phyloP scores from a whole-genome alignment of 2,113 vertebrate genomes.

The Sceloporus undulatus region DNA sequence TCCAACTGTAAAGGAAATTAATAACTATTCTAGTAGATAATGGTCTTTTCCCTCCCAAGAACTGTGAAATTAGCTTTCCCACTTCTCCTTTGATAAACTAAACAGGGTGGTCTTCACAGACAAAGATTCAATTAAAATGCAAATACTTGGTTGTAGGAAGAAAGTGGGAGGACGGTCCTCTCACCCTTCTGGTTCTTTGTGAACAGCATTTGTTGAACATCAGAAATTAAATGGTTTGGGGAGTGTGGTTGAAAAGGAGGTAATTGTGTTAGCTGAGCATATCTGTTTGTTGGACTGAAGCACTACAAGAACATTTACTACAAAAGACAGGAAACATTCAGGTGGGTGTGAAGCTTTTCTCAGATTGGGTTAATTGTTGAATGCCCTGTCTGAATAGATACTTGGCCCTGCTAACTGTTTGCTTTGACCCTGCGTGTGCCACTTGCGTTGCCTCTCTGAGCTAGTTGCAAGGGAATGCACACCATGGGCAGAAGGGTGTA shows the following conservation, averaged over 20 bases:
- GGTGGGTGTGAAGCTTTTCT: neutral
- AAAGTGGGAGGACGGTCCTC: neutral
- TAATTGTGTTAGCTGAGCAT: slow-evolving; percentile 47
- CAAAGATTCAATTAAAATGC: slow-evolving; percentile 70
- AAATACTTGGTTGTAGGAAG: slow-evolving; percentile 63
- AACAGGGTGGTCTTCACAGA: slow-evolving; percentile 49
- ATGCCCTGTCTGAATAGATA: neutral
- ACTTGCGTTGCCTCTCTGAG: neutral
- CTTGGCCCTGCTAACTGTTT: neutral
- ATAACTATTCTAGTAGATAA: slow-evolving; percentile 8
- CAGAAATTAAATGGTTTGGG: slow-evolving; percentile 70
- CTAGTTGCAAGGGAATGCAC: neutral
- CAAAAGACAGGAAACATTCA: neutral
- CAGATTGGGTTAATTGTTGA: neutral
- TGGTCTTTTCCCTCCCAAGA: slow-evolving; percentile 40
- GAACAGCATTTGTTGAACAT: slow-evolving; percentile 65
- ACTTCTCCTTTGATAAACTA: slow-evolving; percentile 58
- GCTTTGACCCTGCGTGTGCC: neutral
- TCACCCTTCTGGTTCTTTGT: slow-evolving; percentile 63
- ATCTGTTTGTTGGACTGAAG: slow-evolving; percentile 56
- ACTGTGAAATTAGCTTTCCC: slow-evolving; percentile 54
- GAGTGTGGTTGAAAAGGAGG: slow-evolving; percentile 37
- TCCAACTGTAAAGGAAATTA: slow-evolving; percentile 23
- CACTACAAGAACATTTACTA: slow-evolving; percentile 44
- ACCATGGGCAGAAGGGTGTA: neutral